Evolutionary conservation across 2,888 invertebrate genomes (phyloP), one percentile per base, ranked within the genome.

Genomic region (Polyommatus icarus): DNA sequence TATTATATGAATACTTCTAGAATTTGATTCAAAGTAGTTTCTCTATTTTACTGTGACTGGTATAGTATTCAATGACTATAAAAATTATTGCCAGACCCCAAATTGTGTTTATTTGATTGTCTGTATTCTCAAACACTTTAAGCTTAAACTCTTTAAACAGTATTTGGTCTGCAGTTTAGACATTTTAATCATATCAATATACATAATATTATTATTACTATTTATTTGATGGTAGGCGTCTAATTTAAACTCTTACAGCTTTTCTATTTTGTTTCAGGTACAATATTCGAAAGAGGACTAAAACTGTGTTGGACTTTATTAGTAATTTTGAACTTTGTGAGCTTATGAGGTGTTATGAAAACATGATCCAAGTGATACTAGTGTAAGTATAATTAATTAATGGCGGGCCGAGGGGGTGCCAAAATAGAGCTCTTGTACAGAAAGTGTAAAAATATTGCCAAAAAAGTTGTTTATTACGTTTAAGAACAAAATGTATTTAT

Each of bases 301-400:
- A 82, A 84, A 81, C 82, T 87, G 80, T 81, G 85, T 83, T 86
- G 89, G 88, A 89, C 86, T 84, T 83, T 87, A 79, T 86, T 83
- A 82, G 83, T 86, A 87, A 87, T 92, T 85, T 87, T 87, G 85
- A 88, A 85, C 84, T 87, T 85, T 82, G 84, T 83, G 90, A 92
- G 92, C 90, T 93, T 93, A 93, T 93, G 93, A 93, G 91, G 86
- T 87, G 87, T 78, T 85, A 85, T 87, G 83, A 87, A 83, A 85
- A 86, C 83, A 83, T 83, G 82, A 86, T 83, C 88, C 81, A 85
- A 87, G 93, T 92, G 93, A 92, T 93, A 93, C 86, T 92, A 92
- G 88, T 77, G 78, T 92, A 91, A 92, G 87, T 86, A 86, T 91
- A 91, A 88, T 87, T 91, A 89, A 46, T 46, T 10, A 85, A 84